Base-by-base conservation (phyloP, 2,113 vertebrate genomes). In the Sakesphorus luctuosus region DNA sequence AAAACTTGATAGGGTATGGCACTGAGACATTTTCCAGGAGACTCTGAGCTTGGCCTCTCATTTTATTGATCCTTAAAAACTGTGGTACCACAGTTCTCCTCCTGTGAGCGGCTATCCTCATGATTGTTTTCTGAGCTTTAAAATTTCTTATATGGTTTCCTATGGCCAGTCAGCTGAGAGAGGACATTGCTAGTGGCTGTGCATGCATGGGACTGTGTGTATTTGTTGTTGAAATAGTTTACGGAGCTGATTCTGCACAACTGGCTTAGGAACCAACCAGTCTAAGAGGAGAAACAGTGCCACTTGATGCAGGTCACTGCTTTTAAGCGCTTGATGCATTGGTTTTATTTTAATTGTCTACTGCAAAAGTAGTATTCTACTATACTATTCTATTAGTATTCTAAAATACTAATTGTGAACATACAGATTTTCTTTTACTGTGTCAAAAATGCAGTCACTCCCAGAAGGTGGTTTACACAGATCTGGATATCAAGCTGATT, bases 131-230 rank as follows among this genome's bases (percentile, higher is more conserved):
- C 49, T 55, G 31, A 11, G 46, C 6, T 9, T 38, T 29, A 35
- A 28, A 69, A 65, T 9, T 50, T 68, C 23, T 87, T 50, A 8
- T 44, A 13, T 53, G 14, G 25, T 52, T 71, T 80, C 36, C 29
- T 62, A 2, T 24, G 40, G 12, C 31, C 18, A 53, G 13, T 62
- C 25, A 62, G 14, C n/a, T 18, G 23, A 49, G 59, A 33, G 11
- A 73, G 11, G 17, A 10, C 25, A 33, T 63, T 0, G 2, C 18
- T 24, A n/a, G 53, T 40, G n/a, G 14, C 35, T 84, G 47, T 1
- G 1, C 0, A 0, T 58, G 38, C 13, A 17, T 31, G 43, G 21
- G 16, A 31, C 19, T 49, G 18, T 3, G 10, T 62, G 36, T 9
- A 1, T 80, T 92, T 76, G 12, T n/a, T 68, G 38, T 33, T 77